Conservation (phyloP, 2,797 vertebrate species). For the Monodelphis domestica region DNA sequence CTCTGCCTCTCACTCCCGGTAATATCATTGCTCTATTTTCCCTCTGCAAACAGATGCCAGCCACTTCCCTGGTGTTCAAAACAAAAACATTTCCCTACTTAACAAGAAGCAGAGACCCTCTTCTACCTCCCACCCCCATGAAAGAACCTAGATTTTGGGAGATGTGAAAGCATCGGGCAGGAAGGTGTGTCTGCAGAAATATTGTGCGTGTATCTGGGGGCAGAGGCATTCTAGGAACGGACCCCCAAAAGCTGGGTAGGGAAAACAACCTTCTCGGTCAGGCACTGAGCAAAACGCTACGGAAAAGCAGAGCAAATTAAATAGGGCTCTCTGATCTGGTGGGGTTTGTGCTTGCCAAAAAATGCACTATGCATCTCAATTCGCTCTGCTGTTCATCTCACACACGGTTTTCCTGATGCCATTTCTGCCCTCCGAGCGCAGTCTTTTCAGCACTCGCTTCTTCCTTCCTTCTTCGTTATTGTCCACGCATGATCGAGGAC, state of each 20-base stretch:
- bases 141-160: slow-evolving; percentile 36
- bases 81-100: slow-evolving; percentile 20
- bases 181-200: slow-evolving; percentile 71
- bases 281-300: slow-evolving; percentile 76
- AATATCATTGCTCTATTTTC: slow-evolving; percentile 19
- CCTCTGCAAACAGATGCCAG: slow-evolving; percentile 26
- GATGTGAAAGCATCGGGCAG: slow-evolving; percentile 73
- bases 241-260: slow-evolving; percentile 63
- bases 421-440: slow-evolving; percentile 78
- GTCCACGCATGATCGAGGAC: slow-evolving; percentile 68
- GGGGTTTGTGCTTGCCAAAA: slow-evolving; percentile 84
- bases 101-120: slow-evolving; percentile 50
- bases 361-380: slow-evolving; percentile 88
- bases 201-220: slow-evolving; percentile 49
- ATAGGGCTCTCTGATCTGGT: slow-evolving; percentile 80
- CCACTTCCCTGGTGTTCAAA: slow-evolving; percentile 25
- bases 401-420: slow-evolving; percentile 77
- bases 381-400: slow-evolving; percentile 74
- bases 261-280: slow-evolving; percentile 62
- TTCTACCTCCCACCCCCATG: background rate
- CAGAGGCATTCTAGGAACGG: slow-evolving; percentile 66
- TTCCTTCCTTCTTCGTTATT: slow-evolving; percentile 48
- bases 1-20: slow-evolving; percentile 61
- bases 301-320: slow-evolving; percentile 82
- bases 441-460: slow-evolving; percentile 74